Conservation (phyloP, 2,888 invertebrate species). For the Strigamia crassipes region DNA sequence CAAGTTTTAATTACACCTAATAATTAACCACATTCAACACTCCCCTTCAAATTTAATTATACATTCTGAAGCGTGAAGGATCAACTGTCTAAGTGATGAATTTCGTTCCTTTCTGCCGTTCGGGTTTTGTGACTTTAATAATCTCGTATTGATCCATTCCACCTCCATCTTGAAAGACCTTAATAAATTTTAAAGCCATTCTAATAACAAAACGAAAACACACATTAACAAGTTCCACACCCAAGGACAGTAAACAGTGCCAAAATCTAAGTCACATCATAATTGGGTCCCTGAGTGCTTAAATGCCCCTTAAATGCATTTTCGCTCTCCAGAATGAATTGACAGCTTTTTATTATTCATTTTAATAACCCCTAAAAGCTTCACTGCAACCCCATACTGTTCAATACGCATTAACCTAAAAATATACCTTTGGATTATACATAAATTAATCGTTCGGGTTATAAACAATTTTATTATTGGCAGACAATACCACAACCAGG, state of each 20-base stretch:
- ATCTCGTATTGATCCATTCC: background rate
- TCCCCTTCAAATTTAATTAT: background rate
- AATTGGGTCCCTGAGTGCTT: too few species aligned
- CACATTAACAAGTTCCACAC: too few species aligned
- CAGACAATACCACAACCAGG: too few species aligned
- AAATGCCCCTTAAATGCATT: too few species aligned
- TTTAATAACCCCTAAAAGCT: too few species aligned
- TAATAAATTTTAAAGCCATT: slow-evolving; percentile 6
- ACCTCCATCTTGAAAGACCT: background rate
- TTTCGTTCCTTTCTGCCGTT: background rate
- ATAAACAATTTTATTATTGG: too few species aligned
- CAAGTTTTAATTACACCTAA: background rate
- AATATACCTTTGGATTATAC: too few species aligned
- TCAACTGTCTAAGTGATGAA: background rate
- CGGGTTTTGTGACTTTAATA: slow-evolving; percentile 9
- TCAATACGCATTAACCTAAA: too few species aligned
- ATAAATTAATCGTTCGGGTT: too few species aligned
- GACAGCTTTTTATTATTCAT: too few species aligned
- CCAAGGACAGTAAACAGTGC: background rate
- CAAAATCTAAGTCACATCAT: background rate
- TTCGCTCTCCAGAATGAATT: too few species aligned
- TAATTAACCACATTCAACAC: background rate
- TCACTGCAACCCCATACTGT: too few species aligned
- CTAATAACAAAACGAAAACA: background rate
- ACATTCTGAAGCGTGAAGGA: background rate